These are phyloP conservation scores for Microplitis deprimator DNA, from an alignment of 2,888 invertebrate species.

Conservation along the genomic window DNA sequence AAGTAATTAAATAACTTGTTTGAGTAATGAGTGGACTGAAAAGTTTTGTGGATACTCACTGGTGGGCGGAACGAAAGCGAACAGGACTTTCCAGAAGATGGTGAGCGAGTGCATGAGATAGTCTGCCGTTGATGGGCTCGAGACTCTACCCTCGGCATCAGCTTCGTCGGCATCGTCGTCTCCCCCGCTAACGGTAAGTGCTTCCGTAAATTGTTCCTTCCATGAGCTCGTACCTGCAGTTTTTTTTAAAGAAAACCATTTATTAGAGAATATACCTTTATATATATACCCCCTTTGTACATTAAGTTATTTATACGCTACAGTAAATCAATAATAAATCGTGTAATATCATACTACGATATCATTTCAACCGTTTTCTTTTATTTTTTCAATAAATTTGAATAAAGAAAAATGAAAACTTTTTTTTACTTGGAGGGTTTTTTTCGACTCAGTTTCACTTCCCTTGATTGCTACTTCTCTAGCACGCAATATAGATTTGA, in stretches of 20 bases:
- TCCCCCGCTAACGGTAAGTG: constrained; percentile 94
- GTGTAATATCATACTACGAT: no score
- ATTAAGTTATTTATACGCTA: background rate
- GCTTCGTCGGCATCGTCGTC: constrained; percentile 74
- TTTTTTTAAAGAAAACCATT: constrained; percentile 7
- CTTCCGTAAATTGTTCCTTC: constrained; percentile 99
- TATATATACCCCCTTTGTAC: background rate
- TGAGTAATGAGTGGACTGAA: background rate
- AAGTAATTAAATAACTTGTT: no score
- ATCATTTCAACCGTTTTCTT: no score
- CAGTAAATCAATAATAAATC: background rate
- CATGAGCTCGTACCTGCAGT: constrained; percentile 91
- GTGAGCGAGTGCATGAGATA: constrained; percentile 97
- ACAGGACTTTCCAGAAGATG: constrained; percentile 97
- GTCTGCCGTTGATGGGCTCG: constrained; percentile 89
- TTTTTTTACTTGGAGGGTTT: background rate
- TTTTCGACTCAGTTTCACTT: background rate
- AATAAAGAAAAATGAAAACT: no score
- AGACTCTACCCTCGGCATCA: constrained; percentile 72
- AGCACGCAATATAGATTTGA: background rate
- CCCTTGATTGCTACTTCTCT: background rate
- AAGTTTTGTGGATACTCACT: constrained; percentile 75
- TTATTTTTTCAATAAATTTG: no score
- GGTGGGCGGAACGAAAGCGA: constrained; percentile 98
- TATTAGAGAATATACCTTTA: background rate